phyloP scores from a whole-genome alignment of 2,797 vertebrate genomes.

The Mionectes olivaceus region DNA sequence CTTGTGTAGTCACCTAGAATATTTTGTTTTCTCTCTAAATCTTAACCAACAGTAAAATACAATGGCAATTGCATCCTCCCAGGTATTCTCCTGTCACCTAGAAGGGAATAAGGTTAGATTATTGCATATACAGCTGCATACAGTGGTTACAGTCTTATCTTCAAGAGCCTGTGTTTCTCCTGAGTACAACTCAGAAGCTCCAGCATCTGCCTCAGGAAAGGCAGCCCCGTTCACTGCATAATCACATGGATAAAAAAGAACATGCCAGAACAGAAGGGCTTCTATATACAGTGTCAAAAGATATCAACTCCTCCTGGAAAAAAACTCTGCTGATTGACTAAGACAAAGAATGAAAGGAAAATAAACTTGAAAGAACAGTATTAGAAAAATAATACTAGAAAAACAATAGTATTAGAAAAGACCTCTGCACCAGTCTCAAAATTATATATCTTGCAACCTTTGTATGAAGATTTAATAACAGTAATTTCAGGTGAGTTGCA shows the following conservation, averaged over 20 bases:
- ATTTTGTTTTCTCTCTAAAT: neutral
- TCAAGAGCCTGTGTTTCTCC: neutral
- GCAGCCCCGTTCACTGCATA: neutral
- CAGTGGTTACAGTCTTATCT: neutral
- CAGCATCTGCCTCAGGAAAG: neutral
- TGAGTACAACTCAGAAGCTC: neutral
- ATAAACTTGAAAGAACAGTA: neutral
- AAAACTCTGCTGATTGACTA: neutral
- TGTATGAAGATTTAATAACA: neutral
- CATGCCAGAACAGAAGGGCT: neutral
- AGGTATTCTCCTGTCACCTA: neutral
- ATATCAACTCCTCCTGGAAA: neutral
- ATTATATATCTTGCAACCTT: neutral
- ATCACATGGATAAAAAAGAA: neutral
- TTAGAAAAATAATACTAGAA: neutral
- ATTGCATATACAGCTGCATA: neutral
- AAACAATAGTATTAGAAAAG: neutral
- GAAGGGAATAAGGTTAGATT: neutral
- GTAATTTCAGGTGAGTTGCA: neutral
- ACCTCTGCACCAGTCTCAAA: neutral
- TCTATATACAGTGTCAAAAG: neutral
- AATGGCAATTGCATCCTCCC: neutral
- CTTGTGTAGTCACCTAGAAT: neutral
- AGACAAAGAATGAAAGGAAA: neutral
- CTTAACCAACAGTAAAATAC: neutral